Conservation (phyloP, 2,888 invertebrate genomes). For the Acleris laterana region DNA sequence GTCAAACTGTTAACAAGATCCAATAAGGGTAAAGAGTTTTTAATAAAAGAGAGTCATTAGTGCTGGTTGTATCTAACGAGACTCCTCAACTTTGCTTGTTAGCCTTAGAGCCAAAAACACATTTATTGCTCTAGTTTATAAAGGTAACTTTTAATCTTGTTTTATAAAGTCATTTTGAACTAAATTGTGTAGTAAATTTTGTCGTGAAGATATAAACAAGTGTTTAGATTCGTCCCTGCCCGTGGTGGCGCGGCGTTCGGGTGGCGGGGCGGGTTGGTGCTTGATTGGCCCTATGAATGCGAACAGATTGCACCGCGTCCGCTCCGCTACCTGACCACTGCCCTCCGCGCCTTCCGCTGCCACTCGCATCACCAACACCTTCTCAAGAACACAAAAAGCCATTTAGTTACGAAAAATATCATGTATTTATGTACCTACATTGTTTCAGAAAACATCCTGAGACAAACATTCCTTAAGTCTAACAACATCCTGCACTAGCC, state of each 20-base stretch:
- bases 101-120: constrained; percentile 60
- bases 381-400: neutral
- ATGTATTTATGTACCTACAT: neutral
- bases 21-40: constrained; percentile 59
- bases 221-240: constrained; percentile 56
- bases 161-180: neutral
- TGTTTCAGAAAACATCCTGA: too few relatives aligned
- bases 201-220: neutral
- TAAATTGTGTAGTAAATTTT: neutral
- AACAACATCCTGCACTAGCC: constrained; percentile 28
- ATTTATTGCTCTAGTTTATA: constrained; percentile 41
- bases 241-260: constrained; percentile 69
- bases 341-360: constrained; percentile 48
- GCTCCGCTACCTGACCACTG: constrained; percentile 40
- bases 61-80: constrained; percentile 57
- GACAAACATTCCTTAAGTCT: neutral
- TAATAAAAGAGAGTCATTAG: constrained; percentile 64
- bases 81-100: constrained; percentile 65
- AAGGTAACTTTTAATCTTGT: too few relatives aligned
- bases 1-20: constrained; percentile 54
- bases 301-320: constrained; percentile 75
- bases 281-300: constrained; percentile 84
- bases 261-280: constrained; percentile 73
- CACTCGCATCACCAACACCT: constrained; percentile 34
- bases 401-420: neutral